Base-by-base conservation (phyloP, 2,888 invertebrate species). In the Aphidoletes aphidimyza region DNA sequence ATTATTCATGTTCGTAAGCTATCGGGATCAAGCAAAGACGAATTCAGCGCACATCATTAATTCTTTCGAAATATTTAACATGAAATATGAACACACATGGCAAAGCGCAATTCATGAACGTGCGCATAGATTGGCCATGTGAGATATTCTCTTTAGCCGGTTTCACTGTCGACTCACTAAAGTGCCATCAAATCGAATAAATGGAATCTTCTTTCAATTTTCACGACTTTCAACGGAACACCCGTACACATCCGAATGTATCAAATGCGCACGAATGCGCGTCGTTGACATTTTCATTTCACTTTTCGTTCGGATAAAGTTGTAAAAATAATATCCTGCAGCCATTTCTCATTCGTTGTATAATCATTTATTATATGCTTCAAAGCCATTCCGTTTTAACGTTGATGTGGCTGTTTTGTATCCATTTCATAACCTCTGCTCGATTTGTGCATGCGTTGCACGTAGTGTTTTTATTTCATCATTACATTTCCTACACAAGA, bases 321-420 rank as follows among this genome's bases (percentile, higher is more conserved):
- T 81, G 81, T 81, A 37, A 3, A 81, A 81, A 81, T 81, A 37
- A 81, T 81, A 81, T 81, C 81, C 81, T 81, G 37, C 81, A 81
- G 81, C 30, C 37, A 81, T 81, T 81, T 37, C 81, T 81, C 81
- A 81, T 81, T 81, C 36, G n/a, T 37, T 37, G 81, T 37, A 22
- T 81, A 39, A n/a, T 37, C 37, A 81, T 81, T 81, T 37, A 11
- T 81, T 81, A 37, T 81, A 37, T 22, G 81, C 22, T 36, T 22
- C 81, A 37, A 1, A 69, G 69, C n/a, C 69, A 69, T 69, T 30
- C 34, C n/a, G n/a, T n/a, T 26, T 69, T 34, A 11, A 14, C 69
- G 8, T 69, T 69, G 30, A 14, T 69, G 54, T 11, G 54, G 5
- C 22, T 54, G 34, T 30, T 69, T 69, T 69, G 69, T 34, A 69